These are phyloP conservation scores for Drosophila fungiperda DNA, from an alignment of 2,888 invertebrate genomes.

Conservation along the genomic window DNA sequence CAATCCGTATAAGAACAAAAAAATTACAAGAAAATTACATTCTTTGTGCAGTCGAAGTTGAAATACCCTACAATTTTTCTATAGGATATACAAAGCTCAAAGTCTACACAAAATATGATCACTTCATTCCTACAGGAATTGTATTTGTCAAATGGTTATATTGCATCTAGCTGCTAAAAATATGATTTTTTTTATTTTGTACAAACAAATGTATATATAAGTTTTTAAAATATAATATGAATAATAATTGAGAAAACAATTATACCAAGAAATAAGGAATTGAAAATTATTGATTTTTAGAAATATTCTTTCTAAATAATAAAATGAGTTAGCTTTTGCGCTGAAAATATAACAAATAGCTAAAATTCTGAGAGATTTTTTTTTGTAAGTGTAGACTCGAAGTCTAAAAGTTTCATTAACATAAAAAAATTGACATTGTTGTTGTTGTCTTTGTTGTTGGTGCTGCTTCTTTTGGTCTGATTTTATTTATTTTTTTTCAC, in stretches of 20 bases:
- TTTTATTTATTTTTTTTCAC: neutral
- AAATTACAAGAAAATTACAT: neutral
- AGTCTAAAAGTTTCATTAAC: neutral
- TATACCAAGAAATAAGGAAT: neutral
- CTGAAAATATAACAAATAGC: neutral
- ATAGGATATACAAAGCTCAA: neutral
- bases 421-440: constrained; percentile 5
- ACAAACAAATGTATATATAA: no score
- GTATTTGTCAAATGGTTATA: neutral
- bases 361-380: neutral
- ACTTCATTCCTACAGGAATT: neutral
- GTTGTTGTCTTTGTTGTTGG: neutral
- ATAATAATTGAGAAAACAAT: neutral
- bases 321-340: neutral
- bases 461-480: neutral
- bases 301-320: neutral
- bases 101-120: neutral
- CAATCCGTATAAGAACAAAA: constrained; percentile 16
- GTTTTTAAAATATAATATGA: no score
- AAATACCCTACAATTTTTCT: neutral
- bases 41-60: neutral
- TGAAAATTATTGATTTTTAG: no score
- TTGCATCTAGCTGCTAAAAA: neutral
- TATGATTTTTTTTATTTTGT: neutral
- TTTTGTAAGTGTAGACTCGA: neutral